A percentile compares a stretch with the other conserved stretches of the same genome.
Evolutionary conservation across 2,888 invertebrate species (phyloP).

Genomic region (Drosophila demipolita): DNA sequence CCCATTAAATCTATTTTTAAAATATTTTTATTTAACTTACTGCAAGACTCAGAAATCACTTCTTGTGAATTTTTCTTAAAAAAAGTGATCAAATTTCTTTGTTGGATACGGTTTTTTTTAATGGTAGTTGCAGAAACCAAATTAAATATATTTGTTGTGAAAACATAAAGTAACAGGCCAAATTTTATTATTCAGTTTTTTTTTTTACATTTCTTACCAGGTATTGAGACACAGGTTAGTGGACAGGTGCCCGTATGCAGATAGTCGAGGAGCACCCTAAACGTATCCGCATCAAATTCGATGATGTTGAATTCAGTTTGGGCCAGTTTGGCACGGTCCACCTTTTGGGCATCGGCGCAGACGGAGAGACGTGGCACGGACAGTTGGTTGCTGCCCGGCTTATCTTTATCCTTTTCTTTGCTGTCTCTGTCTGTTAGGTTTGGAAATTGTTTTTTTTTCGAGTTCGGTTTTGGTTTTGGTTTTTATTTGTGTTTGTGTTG

Average conservation of each 20-base stretch:
- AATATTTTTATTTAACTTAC: no score
- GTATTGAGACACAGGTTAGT: constrained; percentile 95
- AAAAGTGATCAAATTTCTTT: not conserved
- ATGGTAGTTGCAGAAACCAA: not conserved
- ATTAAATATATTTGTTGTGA: not conserved
- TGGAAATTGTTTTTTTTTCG: constrained; percentile 21
- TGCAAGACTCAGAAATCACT: not conserved
- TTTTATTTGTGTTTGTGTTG: constrained; percentile 14
- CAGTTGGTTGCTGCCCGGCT: constrained; percentile 89
- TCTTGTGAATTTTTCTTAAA: not conserved
- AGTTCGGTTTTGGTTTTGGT: constrained; percentile 23
- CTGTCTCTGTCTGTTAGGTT: constrained; percentile 89
- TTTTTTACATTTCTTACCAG: constrained; percentile 86
- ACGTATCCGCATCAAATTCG: constrained; percentile 97
- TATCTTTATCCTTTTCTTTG: constrained; percentile 93
- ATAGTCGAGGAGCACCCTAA: constrained; percentile 95
- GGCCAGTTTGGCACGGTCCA: constrained; percentile 95
- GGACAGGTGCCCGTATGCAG: constrained; percentile 97
- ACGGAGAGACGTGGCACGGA: constrained; percentile 95
- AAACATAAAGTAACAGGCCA: not conserved
- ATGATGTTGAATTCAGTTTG: constrained; percentile 98
- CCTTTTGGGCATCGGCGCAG: constrained; percentile 97
- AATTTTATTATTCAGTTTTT: not conserved
- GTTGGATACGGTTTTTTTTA: not conserved
- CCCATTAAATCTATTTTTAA: no score